Base-by-base conservation (phyloP, 2,797 vertebrate species). In the Scyliorhinus canicula region DNA sequence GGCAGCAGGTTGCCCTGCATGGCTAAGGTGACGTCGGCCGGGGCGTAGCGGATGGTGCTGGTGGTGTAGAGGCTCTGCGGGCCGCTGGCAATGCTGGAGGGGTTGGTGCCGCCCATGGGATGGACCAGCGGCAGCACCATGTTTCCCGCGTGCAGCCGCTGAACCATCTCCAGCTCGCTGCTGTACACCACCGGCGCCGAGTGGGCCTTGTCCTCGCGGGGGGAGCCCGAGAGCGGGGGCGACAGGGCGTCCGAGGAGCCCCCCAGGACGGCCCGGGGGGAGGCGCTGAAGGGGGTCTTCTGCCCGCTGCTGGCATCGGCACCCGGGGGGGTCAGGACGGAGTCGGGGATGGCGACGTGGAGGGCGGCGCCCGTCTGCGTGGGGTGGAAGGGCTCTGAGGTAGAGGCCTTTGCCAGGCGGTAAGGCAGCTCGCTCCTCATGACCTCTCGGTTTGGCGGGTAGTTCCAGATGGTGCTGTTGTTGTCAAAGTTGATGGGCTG, bases 31-130 rank as follows among this genome's bases (percentile, higher is more conserved):
- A 98, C 96, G 96, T 98, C 98, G 0, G 98, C 97, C 0, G 98
- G 98, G 77, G 98, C 98, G 0, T 98, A 98, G 95, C 98, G 98
- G 96, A 99, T 99, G 95, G 98, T 97, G 96, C 98, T 98, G 0
- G 98, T 98, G 4, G 98, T 96, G n/a, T 98, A 98, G 71, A 98
- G 97, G 96, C 98, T 98, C 35, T 95, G 95, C 47, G 95, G 93
- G 31, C 93, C 95, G 0, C 90, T 7, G 0, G 95, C 19, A 71
- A 19, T 12, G 31, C 60, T 5, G n/a, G 28, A 16, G 3, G 65
- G 50, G 0, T 95, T 5, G 52, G 95, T 31, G 31, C 44, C 40
- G 2, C 19, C 44, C 79, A 98, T 95, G 97, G 97, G 52, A 96
- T 96, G 98, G 95, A 98, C 96, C 0, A 98, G 96, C 1, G 95